Base-by-base conservation (phyloP, 2,797 vertebrate genomes). In the Babyrousa celebensis region DNA sequence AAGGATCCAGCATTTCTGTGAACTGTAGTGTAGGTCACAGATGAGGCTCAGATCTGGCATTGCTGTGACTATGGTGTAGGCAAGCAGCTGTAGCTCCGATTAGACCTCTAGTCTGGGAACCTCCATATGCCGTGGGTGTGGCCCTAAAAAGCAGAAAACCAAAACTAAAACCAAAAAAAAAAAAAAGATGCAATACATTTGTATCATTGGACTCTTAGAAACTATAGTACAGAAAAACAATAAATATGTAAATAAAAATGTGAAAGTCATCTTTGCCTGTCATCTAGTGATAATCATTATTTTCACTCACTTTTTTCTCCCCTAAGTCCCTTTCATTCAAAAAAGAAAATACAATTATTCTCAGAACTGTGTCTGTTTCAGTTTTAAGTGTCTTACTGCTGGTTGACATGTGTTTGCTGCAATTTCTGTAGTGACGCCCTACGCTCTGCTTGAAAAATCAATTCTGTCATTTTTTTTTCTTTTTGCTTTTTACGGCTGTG, bases 201-300 rank as follows among this genome's bases (percentile, higher is more conserved):
- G 68, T 93, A 25, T 58, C 85, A 58, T 70, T 71, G 86, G 93
- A 71, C 84, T 58, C 43, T 94, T 97, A 65, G 63, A 36, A 72
- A 80, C 43, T 83, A 40, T 3, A 72, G 9, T 83, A 58, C 2
- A 54, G 29, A 16, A 75, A 91, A 54, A 72, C 10, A 89, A 62
- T 79, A 80, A 85, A 43, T 56, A 80, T 29, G 27, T 52, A 68
- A 83, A 65, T 75, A 71, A 52, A 91, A 65, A 71, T 71, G 36
- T 63, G 48, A 82, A 91, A 91, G 32, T 20, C 12, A 79, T 79
- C 0, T 12, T 62, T 65, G 52, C 40, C 29, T 89, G 18, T n/a
- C 7, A 29, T 77, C 63, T 85, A 48, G 15, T 63, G 65, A 85
- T 95, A 74, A 88, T 32, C 9, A 65, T 4, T 75, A 0, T 84